Percentiles rank a stretch among this genome's conserved stretches.
Evolutionary conservation across 2,113 vertebrate genomes (phyloP).

Genomic region (Speoplatyrhinus poulsoni): DNA sequence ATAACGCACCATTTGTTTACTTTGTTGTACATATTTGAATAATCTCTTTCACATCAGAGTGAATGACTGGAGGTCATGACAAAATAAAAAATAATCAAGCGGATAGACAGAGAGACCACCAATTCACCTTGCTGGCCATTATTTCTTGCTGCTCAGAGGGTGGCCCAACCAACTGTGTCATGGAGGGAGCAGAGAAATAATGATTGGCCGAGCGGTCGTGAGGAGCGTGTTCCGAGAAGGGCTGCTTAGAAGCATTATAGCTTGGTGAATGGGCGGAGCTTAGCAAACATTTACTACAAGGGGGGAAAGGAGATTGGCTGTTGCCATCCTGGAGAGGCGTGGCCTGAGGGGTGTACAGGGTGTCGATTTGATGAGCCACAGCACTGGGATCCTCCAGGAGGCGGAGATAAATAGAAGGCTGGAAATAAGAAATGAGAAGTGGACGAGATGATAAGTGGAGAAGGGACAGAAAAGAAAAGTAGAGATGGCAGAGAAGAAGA

Average conservation of each 20-base stretch:
- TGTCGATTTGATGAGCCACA: slow-evolving; percentile 23
- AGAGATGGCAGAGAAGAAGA: background rate
- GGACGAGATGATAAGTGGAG: background rate
- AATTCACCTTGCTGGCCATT: slow-evolving; percentile 84
- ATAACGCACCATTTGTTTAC: too few species aligned
- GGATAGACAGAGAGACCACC: background rate
- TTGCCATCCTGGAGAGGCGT: background rate
- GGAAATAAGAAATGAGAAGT: slow-evolving; percentile 5
- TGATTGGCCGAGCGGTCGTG: background rate
- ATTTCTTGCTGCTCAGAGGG: slow-evolving; percentile 82
- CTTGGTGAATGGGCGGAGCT: slow-evolving; percentile 27
- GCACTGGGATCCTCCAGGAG: slow-evolving; percentile 54
- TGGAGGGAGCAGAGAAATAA: slow-evolving; percentile 18
- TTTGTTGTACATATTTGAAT: too few species aligned
- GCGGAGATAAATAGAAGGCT: slow-evolving; percentile 69
- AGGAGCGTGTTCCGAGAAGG: slow-evolving; percentile 59
- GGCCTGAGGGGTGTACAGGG: slow-evolving; percentile 17
- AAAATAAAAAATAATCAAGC: background rate
- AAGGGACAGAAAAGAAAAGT: background rate
- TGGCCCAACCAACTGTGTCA: slow-evolving; percentile 75
- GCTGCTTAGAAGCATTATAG: slow-evolving; percentile 52
- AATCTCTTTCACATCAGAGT: too few species aligned
- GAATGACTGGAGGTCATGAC: background rate
- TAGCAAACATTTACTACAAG: background rate
- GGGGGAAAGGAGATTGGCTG: slow-evolving; percentile 48